phyloP scores from a whole-genome alignment of 2,113 vertebrate species.

The Vidua chalybeata region DNA sequence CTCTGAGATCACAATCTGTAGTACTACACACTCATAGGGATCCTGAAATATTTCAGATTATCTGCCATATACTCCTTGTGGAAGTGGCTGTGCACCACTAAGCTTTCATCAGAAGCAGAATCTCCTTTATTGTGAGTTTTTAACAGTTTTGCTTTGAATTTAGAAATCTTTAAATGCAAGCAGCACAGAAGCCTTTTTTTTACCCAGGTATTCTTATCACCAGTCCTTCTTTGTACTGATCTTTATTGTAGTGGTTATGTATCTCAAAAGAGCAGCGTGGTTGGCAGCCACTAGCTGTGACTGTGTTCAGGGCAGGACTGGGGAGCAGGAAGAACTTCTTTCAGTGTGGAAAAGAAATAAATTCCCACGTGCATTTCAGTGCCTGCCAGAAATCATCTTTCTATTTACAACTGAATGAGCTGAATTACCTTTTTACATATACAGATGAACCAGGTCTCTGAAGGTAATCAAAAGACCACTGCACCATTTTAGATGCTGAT shows the following conservation, averaged over 20 bases:
- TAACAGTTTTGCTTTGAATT: not conserved
- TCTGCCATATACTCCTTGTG: not conserved
- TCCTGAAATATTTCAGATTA: not conserved
- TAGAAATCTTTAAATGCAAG: not conserved
- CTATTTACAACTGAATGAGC: not conserved
- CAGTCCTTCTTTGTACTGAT: not conserved
- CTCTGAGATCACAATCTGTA: not conserved
- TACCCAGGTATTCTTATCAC: not conserved
- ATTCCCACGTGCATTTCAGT: not conserved
- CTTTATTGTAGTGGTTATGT: not conserved
- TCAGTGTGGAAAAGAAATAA: conserved; percentile 26
- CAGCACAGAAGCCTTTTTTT: not conserved
- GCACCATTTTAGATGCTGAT: not conserved
- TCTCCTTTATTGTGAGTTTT: not conserved
- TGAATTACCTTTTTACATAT: not conserved
- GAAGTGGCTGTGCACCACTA: not conserved
- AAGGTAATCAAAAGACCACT: not conserved
- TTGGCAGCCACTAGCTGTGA: not conserved
- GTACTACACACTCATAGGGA: not conserved
- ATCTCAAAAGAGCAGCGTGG: not conserved
- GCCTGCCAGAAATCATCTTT: conserved; percentile 4
- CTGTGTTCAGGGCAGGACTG: not conserved
- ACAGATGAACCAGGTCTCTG: not conserved
- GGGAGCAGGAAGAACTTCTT: not conserved
- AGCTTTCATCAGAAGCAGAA: not conserved